phyloP scores from a whole-genome alignment of 2,797 vertebrate genomes.

The Coccyzus lansbergi region DNA sequence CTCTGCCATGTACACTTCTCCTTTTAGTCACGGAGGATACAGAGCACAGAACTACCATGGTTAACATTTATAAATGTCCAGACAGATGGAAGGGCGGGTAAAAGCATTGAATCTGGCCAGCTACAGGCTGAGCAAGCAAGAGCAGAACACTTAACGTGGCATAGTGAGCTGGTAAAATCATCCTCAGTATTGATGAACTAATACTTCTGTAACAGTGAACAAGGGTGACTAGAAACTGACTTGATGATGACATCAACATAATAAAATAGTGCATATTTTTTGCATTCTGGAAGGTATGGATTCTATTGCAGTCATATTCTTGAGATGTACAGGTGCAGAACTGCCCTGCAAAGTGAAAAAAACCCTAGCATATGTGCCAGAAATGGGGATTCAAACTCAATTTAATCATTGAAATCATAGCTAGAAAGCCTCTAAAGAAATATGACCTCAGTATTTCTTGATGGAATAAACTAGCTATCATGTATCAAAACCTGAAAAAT shows the following conservation, averaged over 20 bases:
- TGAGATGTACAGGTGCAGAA: background rate
- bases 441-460: background rate
- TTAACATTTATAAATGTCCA: background rate
- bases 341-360: background rate
- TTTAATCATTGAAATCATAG: background rate
- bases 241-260: background rate
- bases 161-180: background rate
- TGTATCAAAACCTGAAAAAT: conserved; percentile 16
- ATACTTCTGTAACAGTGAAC: background rate
- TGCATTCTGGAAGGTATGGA: background rate
- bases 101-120: background rate
- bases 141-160: background rate
- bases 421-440: conserved; percentile 11
- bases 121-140: background rate
- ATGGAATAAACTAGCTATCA: background rate
- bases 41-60: background rate
- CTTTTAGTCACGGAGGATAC: background rate
- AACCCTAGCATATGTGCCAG: background rate
- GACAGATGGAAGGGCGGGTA: background rate
- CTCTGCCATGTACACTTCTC: background rate
- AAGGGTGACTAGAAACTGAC: background rate
- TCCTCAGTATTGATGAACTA: background rate
- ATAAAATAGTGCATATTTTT: background rate
- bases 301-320: background rate
- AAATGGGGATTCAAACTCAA: background rate